Evolutionary conservation across 2,888 invertebrate species (phyloP).

Genomic region (Geotrupes spiniger): DNA sequence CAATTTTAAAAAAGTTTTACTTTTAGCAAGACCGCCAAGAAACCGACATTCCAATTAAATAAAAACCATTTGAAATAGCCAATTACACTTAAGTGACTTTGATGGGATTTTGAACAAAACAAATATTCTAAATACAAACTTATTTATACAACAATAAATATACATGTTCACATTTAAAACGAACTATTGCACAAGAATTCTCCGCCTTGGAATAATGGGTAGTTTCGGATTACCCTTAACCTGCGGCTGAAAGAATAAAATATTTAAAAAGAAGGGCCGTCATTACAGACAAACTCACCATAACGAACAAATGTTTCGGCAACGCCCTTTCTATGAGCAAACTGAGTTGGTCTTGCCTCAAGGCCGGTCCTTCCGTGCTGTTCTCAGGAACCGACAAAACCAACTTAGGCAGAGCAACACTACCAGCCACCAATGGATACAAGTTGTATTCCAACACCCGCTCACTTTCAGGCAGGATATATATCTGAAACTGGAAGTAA

Average conservation of each 20-base stretch:
- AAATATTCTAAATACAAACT: too few species aligned
- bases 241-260: slow-evolving; percentile 37
- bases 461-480: slow-evolving; percentile 60
- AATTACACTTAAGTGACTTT: too few species aligned
- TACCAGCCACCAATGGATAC: slow-evolving; percentile 73
- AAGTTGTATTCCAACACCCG: slow-evolving; percentile 71
- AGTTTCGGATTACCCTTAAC: slow-evolving; percentile 31
- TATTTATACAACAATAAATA: background rate
- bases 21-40: too few species aligned
- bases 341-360: slow-evolving; percentile 53
- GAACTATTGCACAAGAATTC: slow-evolving; percentile 11
- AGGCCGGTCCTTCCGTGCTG: slow-evolving; percentile 41
- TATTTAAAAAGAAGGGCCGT: background rate
- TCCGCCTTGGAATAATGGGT: background rate
- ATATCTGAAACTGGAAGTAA: slow-evolving; percentile 49
- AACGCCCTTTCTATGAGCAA: slow-evolving; percentile 59
- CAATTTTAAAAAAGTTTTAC: too few species aligned
- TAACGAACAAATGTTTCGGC: slow-evolving; percentile 64
- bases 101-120: background rate
- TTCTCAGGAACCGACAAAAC: slow-evolving; percentile 54
- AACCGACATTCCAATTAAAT: too few species aligned
- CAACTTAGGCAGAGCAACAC: slow-evolving; percentile 66
- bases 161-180: background rate
- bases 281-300: slow-evolving; percentile 50
- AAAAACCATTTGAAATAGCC: too few species aligned